Evolutionary conservation across 2,113 vertebrate genomes (phyloP).

Genomic region (Antechinus flavipes): DNA sequence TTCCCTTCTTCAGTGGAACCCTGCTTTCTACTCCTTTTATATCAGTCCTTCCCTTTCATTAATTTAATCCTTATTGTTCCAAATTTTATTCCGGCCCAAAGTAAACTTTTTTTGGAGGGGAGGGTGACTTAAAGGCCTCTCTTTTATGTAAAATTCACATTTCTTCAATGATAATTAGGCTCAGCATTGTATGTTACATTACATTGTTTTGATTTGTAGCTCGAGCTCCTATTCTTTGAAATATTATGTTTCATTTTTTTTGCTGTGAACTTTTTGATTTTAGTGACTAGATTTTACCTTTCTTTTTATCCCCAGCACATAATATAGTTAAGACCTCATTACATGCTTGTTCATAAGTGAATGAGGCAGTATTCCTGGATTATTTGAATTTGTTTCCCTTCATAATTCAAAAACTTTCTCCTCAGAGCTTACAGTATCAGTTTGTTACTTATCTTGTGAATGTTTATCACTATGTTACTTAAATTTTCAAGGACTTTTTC

Average conservation of each 20-base stretch:
- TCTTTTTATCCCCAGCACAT: not conserved
- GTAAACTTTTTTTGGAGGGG: not conserved
- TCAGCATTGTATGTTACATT: not conserved
- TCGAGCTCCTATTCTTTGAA: not conserved
- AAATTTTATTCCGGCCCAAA: not conserved
- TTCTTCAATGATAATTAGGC: not conserved
- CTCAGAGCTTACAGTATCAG: not conserved
- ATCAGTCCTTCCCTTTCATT: not conserved
- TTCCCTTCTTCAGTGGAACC: not conserved
- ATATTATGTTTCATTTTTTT: not conserved
- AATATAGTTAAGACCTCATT: not conserved
- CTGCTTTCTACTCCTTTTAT: not conserved
- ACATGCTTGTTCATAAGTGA: not conserved
- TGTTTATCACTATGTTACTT: not conserved
- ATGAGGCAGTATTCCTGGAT: not conserved
- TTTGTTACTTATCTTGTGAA: not conserved
- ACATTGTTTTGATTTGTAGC: not conserved
- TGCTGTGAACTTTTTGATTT: not conserved
- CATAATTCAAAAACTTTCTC: not conserved
- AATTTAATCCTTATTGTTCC: not conserved
- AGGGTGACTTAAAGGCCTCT: not conserved
- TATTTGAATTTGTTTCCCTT: not conserved
- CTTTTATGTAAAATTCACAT: not conserved
- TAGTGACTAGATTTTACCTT: not conserved
- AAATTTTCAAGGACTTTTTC: not conserved